Conservation (phyloP, 2,888 invertebrate species). For the Phania funesta region DNA sequence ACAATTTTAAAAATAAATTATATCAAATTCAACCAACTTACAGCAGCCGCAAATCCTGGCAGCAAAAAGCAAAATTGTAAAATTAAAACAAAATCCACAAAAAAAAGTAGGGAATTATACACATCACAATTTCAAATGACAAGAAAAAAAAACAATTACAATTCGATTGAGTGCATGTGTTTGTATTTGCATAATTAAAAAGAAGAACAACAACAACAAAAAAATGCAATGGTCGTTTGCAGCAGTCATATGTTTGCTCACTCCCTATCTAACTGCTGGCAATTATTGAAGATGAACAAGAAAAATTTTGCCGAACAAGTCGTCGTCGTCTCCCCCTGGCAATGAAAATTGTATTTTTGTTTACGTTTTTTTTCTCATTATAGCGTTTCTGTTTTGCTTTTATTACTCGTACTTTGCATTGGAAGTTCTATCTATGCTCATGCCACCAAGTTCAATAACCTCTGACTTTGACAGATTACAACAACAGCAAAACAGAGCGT, state of each 20-base stretch:
- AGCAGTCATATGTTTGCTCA: not conserved
- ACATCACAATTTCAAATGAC: slow-evolving; percentile 14
- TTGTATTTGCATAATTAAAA: slow-evolving; percentile 17
- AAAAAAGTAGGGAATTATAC: not conserved
- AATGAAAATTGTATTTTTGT: slow-evolving; percentile 72
- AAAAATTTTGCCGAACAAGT: slow-evolving; percentile 64
- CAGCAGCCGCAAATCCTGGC: not conserved
- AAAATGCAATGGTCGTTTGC: slow-evolving; percentile 8
- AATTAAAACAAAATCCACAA: not conserved
- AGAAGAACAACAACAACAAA: not conserved
- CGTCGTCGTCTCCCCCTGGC: slow-evolving; percentile 72
- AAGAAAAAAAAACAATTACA: not conserved
- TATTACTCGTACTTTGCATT: slow-evolving; percentile 69
- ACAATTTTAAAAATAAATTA: too few species aligned
- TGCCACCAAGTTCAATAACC: slow-evolving; percentile 74
- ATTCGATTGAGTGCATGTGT: not conserved
- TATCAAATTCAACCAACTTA: too few species aligned
- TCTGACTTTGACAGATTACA: slow-evolving; percentile 72
- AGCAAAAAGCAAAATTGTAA: not conserved
- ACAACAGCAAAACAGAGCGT: slow-evolving; percentile 20
- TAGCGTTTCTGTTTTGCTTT: slow-evolving; percentile 37
- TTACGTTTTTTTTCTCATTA: slow-evolving; percentile 30
- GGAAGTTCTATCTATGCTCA: slow-evolving; percentile 71
- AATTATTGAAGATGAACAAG: slow-evolving; percentile 15
- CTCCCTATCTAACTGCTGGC: not conserved